Percentiles rank a stretch among this genome's conserved stretches.
Conservation (phyloP, 2,888 invertebrate genomes). For the Dorcus parallelipipedus region DNA sequence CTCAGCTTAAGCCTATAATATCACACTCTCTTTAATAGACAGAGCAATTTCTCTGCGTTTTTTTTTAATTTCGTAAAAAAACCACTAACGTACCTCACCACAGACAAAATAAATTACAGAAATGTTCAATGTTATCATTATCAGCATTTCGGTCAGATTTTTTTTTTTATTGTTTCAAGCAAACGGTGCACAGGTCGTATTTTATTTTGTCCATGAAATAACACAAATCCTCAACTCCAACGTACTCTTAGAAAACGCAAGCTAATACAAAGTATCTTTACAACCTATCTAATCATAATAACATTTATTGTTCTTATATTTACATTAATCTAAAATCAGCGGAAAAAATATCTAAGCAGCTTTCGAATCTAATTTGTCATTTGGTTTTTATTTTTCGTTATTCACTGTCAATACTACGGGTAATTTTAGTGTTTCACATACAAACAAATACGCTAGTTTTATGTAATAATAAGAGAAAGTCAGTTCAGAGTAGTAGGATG, state of each 20-base stretch:
- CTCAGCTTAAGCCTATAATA: conserved; percentile 32
- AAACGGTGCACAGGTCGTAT: background rate
- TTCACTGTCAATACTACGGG: background rate
- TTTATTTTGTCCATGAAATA: conserved; percentile 10
- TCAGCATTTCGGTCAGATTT: background rate
- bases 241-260: background rate
- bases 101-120: conserved; percentile 10
- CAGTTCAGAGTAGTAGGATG: too few species aligned
- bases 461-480: too few species aligned
- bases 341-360: background rate
- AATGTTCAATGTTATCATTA: background rate
- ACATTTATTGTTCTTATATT: conserved; percentile 10
- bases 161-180: too few species aligned
- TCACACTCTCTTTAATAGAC: conserved; percentile 32
- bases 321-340: conserved; percentile 4
- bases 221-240: too few species aligned
- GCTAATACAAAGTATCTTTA: background rate
- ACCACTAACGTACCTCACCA: background rate
- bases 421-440: too few species aligned
- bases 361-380: background rate
- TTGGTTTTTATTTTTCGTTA: background rate
- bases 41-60: conserved; percentile 17
- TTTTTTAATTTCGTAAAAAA: conserved; percentile 1
- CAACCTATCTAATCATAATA: conserved; percentile 6
- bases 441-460: too few species aligned